These are phyloP conservation scores for Hesperia comma DNA, from an alignment of 2,888 invertebrate genomes.

Conservation along the genomic window DNA sequence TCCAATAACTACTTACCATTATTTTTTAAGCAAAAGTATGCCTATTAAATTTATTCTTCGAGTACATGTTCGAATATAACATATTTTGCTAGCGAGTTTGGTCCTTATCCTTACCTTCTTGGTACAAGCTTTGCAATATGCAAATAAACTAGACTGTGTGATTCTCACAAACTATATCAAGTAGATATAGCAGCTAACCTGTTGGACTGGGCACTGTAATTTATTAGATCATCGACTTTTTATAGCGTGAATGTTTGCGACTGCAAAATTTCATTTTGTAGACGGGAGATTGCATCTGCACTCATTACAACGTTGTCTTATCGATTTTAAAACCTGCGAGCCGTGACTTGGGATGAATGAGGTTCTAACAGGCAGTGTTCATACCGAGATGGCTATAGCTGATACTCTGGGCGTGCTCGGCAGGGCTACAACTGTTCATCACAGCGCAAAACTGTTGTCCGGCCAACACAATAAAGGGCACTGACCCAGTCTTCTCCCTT, in stretches of 20 bases:
- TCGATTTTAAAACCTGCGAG: slow-evolving; percentile 58
- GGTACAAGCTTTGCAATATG: background rate
- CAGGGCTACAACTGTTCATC: slow-evolving; percentile 51
- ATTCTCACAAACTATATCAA: background rate
- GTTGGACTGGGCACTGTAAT: slow-evolving; percentile 16
- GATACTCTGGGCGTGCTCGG: slow-evolving; percentile 55
- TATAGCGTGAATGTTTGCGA: slow-evolving; percentile 17
- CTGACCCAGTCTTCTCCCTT: slow-evolving; percentile 56
- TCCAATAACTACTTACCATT: too few species aligned
- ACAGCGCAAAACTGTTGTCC: slow-evolving; percentile 50
- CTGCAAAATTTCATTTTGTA: too few species aligned
- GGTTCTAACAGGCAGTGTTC: slow-evolving; percentile 44
- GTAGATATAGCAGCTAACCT: background rate
- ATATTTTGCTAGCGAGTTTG: too few species aligned
- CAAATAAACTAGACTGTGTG: background rate
- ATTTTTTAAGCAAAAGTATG: background rate
- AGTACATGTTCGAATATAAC: too few species aligned
- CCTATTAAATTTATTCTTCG: too few species aligned
- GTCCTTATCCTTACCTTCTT: too few species aligned
- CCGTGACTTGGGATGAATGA: slow-evolving; percentile 72
- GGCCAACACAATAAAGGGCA: slow-evolving; percentile 58
- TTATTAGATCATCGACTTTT: slow-evolving; percentile 52
- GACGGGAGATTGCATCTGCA: slow-evolving; percentile 11
- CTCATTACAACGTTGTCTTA: slow-evolving; percentile 24
- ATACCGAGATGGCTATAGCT: slow-evolving; percentile 50